These are phyloP conservation scores for Elanus axillaris DNA, from an alignment of 2,113 vertebrate species.

Conservation along the genomic window DNA sequence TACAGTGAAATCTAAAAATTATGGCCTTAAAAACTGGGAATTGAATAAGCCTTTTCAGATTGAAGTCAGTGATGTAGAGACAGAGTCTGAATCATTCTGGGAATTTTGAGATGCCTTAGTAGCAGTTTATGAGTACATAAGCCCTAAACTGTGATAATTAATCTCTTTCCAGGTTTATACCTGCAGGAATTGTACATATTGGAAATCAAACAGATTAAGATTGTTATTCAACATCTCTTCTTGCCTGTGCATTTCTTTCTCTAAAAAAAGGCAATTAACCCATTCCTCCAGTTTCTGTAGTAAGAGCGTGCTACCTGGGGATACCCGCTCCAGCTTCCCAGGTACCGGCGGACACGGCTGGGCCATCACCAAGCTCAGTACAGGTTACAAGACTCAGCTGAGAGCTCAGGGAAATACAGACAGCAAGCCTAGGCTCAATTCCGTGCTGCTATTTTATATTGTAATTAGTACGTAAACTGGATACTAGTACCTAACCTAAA, in stretches of 20 bases:
- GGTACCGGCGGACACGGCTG: background rate
- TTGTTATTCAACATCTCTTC: background rate
- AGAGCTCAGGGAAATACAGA: background rate
- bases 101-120: background rate
- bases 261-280: background rate
- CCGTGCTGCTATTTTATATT: background rate
- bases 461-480: background rate
- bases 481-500: background rate
- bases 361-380: background rate
- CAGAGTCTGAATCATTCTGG: background rate
- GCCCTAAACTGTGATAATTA: background rate
- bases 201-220: conserved; percentile 20
- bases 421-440: background rate
- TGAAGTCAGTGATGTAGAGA: background rate
- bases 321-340: background rate
- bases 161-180: conserved; percentile 15
- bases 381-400: background rate
- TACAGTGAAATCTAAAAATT: background rate
- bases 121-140: background rate
- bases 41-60: background rate
- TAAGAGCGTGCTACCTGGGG: background rate
- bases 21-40: background rate
- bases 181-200: background rate
- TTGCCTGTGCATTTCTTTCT: background rate
- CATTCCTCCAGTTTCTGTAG: background rate